These are phyloP conservation scores for Perithous albicinctus DNA, from an alignment of 2,888 invertebrate genomes.

Conservation along the genomic window DNA sequence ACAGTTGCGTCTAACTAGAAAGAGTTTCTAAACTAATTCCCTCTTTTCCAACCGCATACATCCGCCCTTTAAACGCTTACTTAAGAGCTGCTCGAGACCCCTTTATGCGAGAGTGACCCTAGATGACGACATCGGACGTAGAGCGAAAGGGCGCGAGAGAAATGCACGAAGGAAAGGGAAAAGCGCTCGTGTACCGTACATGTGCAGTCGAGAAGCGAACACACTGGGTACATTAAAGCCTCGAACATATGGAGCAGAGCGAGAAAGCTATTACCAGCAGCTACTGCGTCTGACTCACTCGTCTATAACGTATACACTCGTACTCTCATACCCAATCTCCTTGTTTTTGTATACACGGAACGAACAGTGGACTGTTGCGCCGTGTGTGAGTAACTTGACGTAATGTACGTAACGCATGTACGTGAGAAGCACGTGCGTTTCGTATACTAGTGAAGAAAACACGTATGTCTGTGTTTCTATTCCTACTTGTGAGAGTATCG, in stretches of 20 bases:
- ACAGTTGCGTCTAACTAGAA: not conserved
- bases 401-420: conserved; percentile 16
- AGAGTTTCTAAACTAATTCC: conserved; percentile 30
- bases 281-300: conserved; percentile 49
- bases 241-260: not conserved
- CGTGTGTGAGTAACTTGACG: conserved; percentile 4
- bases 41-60: conserved; percentile 41
- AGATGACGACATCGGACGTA: conserved; percentile 54
- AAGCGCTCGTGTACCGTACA: not conserved
- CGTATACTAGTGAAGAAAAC: not conserved
- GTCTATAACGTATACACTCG: conserved; percentile 17
- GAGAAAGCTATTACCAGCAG: conserved; percentile 43
- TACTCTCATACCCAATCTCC: conserved; percentile 24
- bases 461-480: not conserved
- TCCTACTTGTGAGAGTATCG: conserved; percentile 24
- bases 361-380: not conserved
- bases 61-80: conserved; percentile 44
- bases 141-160: conserved; percentile 40
- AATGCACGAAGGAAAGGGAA: conserved; percentile 13
- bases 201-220: not conserved
- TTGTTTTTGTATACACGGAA: conserved; percentile 1
- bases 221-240: not conserved
- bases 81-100: conserved; percentile 57
- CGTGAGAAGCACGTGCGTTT: conserved; percentile 34
- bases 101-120: conserved; percentile 46